A percentile compares a stretch with the other conserved stretches of the same genome.
Evolutionary conservation across 2,797 vertebrate species (phyloP).

Genomic region (Notolepis coatsorum): DNA sequence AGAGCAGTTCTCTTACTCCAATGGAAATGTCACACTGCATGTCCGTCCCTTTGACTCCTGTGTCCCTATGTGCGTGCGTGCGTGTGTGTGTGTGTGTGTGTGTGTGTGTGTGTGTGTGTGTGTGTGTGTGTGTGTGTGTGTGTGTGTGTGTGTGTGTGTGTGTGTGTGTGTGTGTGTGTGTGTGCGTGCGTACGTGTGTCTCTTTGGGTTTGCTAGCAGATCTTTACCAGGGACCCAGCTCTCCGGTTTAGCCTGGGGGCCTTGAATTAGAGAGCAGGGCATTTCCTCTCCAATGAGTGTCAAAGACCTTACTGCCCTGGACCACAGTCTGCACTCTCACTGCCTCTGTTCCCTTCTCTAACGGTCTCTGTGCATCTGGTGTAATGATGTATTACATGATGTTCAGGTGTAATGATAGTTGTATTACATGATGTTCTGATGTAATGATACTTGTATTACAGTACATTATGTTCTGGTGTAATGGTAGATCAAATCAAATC

Average conservation of each 20-base stretch:
- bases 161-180: neutral
- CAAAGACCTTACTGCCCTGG: constrained; percentile 16
- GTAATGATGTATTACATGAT: no score
- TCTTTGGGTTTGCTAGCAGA: constrained; percentile 38
- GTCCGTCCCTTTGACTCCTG: neutral
- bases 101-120: neutral
- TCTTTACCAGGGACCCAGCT: constrained; percentile 17
- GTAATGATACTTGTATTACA: no score
- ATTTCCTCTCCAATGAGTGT: constrained; percentile 44
- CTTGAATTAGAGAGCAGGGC: constrained; percentile 28
- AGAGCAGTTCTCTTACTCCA: no score
- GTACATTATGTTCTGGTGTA: no score
- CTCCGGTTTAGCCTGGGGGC: constrained; percentile 23
- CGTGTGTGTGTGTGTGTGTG: neutral
- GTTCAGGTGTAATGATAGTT: no score
- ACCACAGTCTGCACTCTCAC: constrained; percentile 2
- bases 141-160: neutral
- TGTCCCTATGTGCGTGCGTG: neutral
- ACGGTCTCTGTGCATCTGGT: no score
- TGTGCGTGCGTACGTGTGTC: constrained; percentile 21
- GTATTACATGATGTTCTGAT: no score
- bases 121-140: neutral
- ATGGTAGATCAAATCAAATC: no score
- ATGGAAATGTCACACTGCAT: no score
- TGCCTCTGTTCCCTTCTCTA: neutral